phyloP scores from a whole-genome alignment of 2,888 invertebrate species.

The Chrysopilus asiliformis region DNA sequence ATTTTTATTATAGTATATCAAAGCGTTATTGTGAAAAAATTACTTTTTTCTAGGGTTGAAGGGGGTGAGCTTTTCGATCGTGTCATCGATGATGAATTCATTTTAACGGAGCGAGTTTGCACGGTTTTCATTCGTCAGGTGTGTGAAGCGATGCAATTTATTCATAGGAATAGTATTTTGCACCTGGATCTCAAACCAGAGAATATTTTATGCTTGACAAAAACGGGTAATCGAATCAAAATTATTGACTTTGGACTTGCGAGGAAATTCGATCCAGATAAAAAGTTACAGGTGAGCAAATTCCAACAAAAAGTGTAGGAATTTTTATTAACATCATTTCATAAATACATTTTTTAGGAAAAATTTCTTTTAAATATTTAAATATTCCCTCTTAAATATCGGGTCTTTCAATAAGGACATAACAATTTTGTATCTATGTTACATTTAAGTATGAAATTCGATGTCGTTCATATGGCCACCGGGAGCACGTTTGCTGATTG shows the following conservation, averaged over 20 bases:
- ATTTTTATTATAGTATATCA: too few species aligned
- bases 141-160: constrained; percentile 94
- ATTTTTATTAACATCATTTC: too few species aligned
- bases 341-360: too few species aligned
- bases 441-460: too few species aligned
- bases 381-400: too few species aligned
- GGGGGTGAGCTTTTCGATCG: constrained; percentile 98
- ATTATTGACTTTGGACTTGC: constrained; percentile 98
- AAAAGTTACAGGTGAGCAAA: constrained; percentile 57
- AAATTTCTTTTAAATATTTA: too few species aligned
- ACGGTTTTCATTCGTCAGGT: constrained; percentile 96
- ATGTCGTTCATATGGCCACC: too few species aligned
- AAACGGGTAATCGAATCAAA: constrained; percentile 95
- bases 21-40: constrained; percentile 2
- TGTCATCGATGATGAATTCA: constrained; percentile 96
- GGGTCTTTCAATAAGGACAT: too few species aligned
- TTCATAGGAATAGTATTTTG: constrained; percentile 87
- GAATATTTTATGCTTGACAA: constrained; percentile 92
- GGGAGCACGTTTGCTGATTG: too few species aligned
- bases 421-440: too few species aligned
- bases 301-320: neutral
- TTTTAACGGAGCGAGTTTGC: constrained; percentile 91
- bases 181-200: constrained; percentile 99
- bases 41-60: constrained; percentile 57
- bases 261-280: constrained; percentile 77